Percentiles rank a stretch among this genome's conserved stretches.
Evolutionary conservation across 2,113 vertebrate species (phyloP).

Genomic region (Zapornia atra): DNA sequence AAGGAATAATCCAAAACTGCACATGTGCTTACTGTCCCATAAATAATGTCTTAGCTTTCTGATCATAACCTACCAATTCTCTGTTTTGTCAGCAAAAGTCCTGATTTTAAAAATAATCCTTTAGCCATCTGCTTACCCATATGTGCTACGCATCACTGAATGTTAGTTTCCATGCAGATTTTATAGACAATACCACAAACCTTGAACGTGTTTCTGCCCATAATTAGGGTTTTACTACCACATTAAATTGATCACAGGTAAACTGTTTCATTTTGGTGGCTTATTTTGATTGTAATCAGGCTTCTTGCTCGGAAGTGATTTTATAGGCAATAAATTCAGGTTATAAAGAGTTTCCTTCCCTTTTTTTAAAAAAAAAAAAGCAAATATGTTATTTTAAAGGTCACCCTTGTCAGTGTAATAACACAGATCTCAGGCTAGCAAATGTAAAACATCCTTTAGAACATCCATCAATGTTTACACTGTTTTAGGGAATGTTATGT

Average conservation of each 20-base stretch:
- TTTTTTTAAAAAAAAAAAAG: no score
- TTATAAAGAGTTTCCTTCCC: slow-evolving; percentile 53
- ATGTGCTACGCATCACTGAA: slow-evolving; percentile 57
- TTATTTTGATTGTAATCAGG: slow-evolving; percentile 74
- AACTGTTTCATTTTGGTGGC: slow-evolving; percentile 72
- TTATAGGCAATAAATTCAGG: slow-evolving; percentile 67
- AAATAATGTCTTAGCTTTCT: slow-evolving; percentile 68
- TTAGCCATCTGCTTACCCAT: slow-evolving; percentile 72
- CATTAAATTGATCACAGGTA: slow-evolving; percentile 75
- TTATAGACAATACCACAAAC: slow-evolving; percentile 58
- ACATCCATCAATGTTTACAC: slow-evolving; percentile 42
- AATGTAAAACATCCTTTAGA: slow-evolving; percentile 51
- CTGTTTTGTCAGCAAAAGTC: slow-evolving; percentile 76
- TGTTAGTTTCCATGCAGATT: slow-evolving; percentile 63
- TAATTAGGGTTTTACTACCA: slow-evolving; percentile 71
- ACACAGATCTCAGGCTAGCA: slow-evolving; percentile 48
- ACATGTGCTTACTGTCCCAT: slow-evolving; percentile 24
- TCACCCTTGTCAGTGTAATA: slow-evolving; percentile 64
- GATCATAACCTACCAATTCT: slow-evolving; percentile 58
- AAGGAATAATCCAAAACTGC: slow-evolving; percentile 41
- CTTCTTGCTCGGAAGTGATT: slow-evolving; percentile 62
- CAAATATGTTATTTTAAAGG: slow-evolving; percentile 73
- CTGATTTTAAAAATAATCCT: slow-evolving; percentile 73
- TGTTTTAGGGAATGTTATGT: slow-evolving; percentile 22
- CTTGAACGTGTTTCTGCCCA: slow-evolving; percentile 53